Evolutionary conservation across 1,140 invertebrate genomes (phyloP).

Genomic region (Sesamia nonagrioides): DNA sequence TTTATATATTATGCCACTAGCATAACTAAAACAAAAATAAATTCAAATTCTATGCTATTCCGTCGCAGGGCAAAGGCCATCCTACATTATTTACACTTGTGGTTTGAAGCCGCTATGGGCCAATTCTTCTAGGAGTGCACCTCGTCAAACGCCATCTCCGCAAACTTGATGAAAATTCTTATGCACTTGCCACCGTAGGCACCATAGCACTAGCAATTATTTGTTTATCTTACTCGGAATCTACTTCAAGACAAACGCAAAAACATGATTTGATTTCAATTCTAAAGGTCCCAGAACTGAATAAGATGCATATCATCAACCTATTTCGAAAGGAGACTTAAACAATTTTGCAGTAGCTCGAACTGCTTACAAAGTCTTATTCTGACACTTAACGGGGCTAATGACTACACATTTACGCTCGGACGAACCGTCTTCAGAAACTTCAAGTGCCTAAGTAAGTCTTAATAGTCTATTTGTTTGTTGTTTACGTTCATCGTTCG

Average conservation of each 20-base stretch:
- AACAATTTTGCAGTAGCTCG: conserved; percentile 33
- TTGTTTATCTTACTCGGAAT: conserved; percentile 4
- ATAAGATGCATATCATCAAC: conserved; percentile 20
- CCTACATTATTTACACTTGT: no score
- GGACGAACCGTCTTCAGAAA: conserved; percentile 32
- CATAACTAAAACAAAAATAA: no score
- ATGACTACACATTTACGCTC: conserved; percentile 36
- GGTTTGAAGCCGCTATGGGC: no score
- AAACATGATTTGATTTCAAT: background rate
- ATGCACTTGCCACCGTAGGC: background rate
- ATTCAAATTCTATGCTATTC: no score
- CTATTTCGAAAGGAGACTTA: conserved; percentile 36
- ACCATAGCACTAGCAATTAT: conserved; percentile 1
- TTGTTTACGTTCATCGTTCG: conserved; percentile 24
- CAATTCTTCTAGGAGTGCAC: no score
- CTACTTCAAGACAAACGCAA: background rate
- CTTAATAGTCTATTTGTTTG: conserved; percentile 38
- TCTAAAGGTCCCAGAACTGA: conserved; percentile 32
- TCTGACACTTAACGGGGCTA: conserved; percentile 33
- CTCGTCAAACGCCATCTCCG: no score
- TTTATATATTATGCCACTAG: no score
- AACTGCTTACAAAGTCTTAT: conserved; percentile 42
- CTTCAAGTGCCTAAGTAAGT: conserved; percentile 31
- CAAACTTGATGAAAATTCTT: background rate
- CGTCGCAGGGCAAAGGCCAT: no score